Evolutionary conservation across 1,140 invertebrate species (phyloP), one percentile per base, ranked within the genome.

Genomic region (Gonatopus flavifemur): DNA sequence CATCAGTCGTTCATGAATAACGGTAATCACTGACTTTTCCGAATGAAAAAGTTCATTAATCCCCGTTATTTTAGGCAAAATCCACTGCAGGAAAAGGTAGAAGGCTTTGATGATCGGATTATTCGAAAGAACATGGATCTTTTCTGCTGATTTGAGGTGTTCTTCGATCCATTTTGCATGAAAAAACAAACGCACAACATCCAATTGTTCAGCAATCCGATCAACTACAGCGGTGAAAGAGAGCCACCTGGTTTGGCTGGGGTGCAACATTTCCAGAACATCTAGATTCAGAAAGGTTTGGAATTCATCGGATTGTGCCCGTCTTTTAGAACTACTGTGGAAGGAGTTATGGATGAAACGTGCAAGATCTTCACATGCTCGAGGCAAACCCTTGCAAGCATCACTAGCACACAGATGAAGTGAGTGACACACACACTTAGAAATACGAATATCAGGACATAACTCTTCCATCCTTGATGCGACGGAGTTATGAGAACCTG

Each of bases 401-500:
- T 53, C 45, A 33, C 55, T 53, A 1, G 33, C 19, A 24, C 50
- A 57, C 7, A 59, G 20, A 37, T 55, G 39, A 1, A 55, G 18
- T 12, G 49, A 55, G 19, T 59, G 52, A 42, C 72, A 73, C 4
- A 76, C 57, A 60, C 69, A 76, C 61, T 74, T 75, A 10, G 59
- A 42, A 9, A 74, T 52, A 22, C 38, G 39, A 8, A 72, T 69
- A 12, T 52, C 58, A 19, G 68, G 65, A 31, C 45, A 66, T 18
- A 40, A 15, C 33, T 59, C 43, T 37, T 19, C 38, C 25, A 73
- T 55, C 35, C 68, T 18, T 35, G 35, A 53, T 19, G 61, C 47
- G 3, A 73, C 62, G 12, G 69, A 73, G 50, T 74, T 67, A 22
- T 59, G 13, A 7, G 15, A 15, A 5, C 69, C 72, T 54, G 73